A percentile compares a stretch with the other conserved stretches of the same genome.
Conservation (phyloP, 2,113 vertebrate genomes). For the Xyliphius kryptos region DNA sequence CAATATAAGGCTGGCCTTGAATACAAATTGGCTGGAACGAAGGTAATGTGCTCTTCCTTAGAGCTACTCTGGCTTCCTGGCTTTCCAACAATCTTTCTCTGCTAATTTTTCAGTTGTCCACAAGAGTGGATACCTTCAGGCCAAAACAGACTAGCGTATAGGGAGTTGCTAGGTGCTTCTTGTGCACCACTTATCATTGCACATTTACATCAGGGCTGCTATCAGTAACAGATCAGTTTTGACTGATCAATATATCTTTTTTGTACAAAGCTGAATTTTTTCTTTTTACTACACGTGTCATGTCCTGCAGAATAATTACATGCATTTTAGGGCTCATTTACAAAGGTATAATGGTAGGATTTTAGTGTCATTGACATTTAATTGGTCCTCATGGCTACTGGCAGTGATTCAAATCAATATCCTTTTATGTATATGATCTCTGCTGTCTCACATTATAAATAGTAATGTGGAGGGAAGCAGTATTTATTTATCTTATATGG, state of each 20-base stretch:
- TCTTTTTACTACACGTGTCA: conserved; percentile 30
- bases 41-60: conserved; percentile 43
- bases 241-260: too few relatives aligned
- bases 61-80: conserved; percentile 34
- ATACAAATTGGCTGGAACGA: conserved; percentile 49
- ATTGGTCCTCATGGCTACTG: conserved; percentile 32
- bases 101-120: conserved; percentile 32
- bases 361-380: conserved; percentile 50
- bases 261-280: conserved; percentile 56
- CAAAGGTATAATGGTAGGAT: conserved; percentile 41
- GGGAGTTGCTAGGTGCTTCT: conserved; percentile 54
- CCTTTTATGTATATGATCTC: too few relatives aligned
- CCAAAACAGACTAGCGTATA: conserved; percentile 48
- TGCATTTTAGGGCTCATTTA: conserved; percentile 36
- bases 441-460: too few relatives aligned
- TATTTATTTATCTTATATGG: too few relatives aligned
- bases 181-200: conserved; percentile 47
- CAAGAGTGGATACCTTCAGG: conserved; percentile 39
- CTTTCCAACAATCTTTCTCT: conserved; percentile 9
- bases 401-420: conserved; percentile 39
- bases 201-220: too few relatives aligned
- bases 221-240: too few relatives aligned
- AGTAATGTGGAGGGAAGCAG: too few relatives aligned
- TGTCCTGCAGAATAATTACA: conserved; percentile 38
- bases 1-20: conserved; percentile 43